Conservation (phyloP, 2,888 invertebrate species). For the Bedellia somnulentella region DNA sequence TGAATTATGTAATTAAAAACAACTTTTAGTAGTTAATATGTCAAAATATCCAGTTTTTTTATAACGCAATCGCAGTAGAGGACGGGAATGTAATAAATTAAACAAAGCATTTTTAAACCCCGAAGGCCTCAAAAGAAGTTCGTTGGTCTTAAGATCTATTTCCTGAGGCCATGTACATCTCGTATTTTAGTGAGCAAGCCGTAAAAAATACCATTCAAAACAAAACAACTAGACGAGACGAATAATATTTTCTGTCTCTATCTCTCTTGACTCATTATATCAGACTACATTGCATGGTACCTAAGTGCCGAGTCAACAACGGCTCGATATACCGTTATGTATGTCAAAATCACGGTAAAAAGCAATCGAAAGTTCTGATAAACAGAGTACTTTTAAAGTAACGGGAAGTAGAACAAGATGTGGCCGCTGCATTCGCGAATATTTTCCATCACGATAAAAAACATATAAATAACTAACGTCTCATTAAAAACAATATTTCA, state of each 20-base stretch:
- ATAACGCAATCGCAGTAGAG: too few species aligned
- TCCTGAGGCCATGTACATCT: conserved; percentile 36
- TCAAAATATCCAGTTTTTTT: too few species aligned
- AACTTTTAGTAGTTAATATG: too few species aligned
- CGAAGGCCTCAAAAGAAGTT: conserved; percentile 17
- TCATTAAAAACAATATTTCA: too few species aligned
- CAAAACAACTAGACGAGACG: conserved; percentile 19
- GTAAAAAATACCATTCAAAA: conserved; percentile 39
- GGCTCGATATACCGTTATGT: conserved; percentile 27
- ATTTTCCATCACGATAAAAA: too few species aligned
- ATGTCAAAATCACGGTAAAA: conserved; percentile 34
- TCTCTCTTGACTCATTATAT: conserved; percentile 17
- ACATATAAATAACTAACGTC: too few species aligned
- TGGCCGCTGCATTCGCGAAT: too few species aligned
- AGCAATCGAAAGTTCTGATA: conserved; percentile 30
- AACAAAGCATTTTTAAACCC: too few species aligned
- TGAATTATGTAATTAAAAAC: too few species aligned
- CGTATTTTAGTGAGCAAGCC: conserved; percentile 20
- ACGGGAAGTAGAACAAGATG: too few species aligned
- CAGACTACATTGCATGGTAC: background rate
- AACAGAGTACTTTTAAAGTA: conserved; percentile 17
- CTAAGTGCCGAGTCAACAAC: too few species aligned
- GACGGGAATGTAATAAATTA: too few species aligned
- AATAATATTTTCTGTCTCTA: conserved; percentile 22
- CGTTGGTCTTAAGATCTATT: conserved; percentile 51